Evolutionary conservation across 2,113 vertebrate genomes (phyloP).

Genomic region (Psittacara wagleri): DNA sequence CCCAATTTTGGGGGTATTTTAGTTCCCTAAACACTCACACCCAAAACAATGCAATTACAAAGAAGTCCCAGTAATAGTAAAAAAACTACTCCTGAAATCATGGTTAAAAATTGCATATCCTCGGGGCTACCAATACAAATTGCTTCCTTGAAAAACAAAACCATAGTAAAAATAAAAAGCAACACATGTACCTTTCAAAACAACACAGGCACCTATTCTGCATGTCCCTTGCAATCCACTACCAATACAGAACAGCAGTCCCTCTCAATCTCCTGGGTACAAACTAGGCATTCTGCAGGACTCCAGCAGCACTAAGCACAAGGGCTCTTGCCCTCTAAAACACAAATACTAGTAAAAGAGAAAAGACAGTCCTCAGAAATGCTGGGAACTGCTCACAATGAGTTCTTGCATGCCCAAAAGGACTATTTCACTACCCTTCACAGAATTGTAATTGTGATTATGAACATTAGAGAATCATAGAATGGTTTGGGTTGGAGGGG

Average conservation of each 20-base stretch:
- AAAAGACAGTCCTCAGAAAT: not conserved
- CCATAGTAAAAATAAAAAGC: fast-evolving
- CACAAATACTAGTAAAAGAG: not conserved
- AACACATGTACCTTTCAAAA: not conserved
- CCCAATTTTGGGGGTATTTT: not conserved
- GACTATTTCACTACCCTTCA: not conserved
- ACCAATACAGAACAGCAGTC: not conserved
- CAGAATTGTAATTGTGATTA: not conserved
- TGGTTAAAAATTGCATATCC: not conserved
- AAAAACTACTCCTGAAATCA: not conserved
- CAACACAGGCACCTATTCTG: not conserved
- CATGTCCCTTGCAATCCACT: not conserved
- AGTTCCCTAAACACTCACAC: not conserved
- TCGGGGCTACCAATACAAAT: not conserved
- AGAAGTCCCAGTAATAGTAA: not conserved
- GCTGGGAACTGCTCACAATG: not conserved
- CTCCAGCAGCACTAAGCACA: not conserved
- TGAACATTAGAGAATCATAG: not conserved
- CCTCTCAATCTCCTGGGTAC: not conserved
- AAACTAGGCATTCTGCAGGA: not conserved
- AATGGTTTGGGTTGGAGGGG: not conserved
- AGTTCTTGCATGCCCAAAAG: not conserved
- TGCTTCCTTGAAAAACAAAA: not conserved
- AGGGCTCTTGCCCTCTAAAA: not conserved
- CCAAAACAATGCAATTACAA: not conserved